Conservation (phyloP, 2,797 vertebrate genomes). For the Lacerta agilis region DNA sequence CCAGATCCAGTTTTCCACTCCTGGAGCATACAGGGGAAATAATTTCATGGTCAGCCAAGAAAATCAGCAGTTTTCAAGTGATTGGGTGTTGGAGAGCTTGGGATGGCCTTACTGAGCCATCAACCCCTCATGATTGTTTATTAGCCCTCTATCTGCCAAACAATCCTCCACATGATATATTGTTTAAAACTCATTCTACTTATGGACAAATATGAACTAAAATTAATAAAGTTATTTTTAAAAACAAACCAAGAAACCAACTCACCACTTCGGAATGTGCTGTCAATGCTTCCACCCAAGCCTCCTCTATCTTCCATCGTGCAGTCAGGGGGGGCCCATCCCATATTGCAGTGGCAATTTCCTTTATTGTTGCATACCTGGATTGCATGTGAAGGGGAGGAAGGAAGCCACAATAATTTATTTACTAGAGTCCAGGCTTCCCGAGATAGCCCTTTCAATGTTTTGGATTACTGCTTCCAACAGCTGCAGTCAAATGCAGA, state of each 20-base stretch:
- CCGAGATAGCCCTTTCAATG: background rate
- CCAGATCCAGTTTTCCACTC: too few species aligned
- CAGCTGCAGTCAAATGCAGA: background rate
- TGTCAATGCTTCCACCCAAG: conserved; percentile 28
- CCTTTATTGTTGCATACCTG: conserved; percentile 48
- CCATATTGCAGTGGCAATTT: conserved; percentile 18
- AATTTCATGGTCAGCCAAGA: too few species aligned
- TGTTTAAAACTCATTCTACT: too few species aligned
- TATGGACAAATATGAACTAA: too few species aligned
- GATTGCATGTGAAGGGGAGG: background rate
- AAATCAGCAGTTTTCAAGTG: too few species aligned
- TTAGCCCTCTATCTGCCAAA: background rate
- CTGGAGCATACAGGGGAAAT: too few species aligned
- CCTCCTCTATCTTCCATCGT: background rate
- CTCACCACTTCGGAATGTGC: background rate
- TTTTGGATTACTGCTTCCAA: background rate
- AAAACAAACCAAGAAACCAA: background rate
- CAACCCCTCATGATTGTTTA: background rate
- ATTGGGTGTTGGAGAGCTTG: too few species aligned
- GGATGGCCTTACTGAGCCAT: background rate
- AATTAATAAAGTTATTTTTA: background rate
- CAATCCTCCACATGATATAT: background rate
- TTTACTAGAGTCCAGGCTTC: too few species aligned
- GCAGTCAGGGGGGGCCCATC: conserved; percentile 43
- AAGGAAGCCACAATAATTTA: background rate